Evolutionary conservation across 1,140 invertebrate species (phyloP).

Genomic region (Coboldia fuscipes): DNA sequence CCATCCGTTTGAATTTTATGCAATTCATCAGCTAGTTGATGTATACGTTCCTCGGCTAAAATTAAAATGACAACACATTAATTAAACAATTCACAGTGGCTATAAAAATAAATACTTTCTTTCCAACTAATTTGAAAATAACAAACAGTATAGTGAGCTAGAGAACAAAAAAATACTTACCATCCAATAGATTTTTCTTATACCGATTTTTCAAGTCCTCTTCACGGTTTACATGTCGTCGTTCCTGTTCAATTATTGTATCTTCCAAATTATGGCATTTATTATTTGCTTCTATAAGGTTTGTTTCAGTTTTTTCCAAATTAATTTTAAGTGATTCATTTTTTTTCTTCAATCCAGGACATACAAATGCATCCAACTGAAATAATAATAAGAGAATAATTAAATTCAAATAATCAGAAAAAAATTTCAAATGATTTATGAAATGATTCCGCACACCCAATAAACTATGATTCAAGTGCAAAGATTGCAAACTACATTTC

Average conservation of each 20-base stretch:
- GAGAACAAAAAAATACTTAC: conserved; percentile 6
- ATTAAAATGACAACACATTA: no score
- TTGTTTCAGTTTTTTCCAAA: conserved; percentile 22
- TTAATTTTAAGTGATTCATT: conserved; percentile 25
- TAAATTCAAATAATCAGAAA: no score
- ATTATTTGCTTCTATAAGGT: conserved; percentile 27
- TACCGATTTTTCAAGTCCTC: conserved; percentile 11
- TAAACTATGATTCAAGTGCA: no score
- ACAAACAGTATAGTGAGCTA: neutral
- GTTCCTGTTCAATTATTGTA: conserved; percentile 23
- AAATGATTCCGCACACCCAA: no score
- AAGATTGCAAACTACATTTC: no score
- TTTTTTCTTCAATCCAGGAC: conserved; percentile 27
- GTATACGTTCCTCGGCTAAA: no score
- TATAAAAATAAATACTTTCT: neutral
- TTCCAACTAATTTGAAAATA: neutral
- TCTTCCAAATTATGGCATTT: conserved; percentile 28
- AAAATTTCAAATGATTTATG: no score
- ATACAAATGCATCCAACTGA: conserved; percentile 35
- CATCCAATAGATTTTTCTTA: conserved; percentile 13
- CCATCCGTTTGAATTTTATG: no score
- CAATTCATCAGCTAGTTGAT: neutral
- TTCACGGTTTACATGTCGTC: conserved; percentile 11
- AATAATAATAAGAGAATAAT: conserved; percentile 8
- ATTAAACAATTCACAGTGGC: no score